These are phyloP conservation scores for Tyto alba DNA, from an alignment of 2,113 vertebrate species.

Conservation along the genomic window DNA sequence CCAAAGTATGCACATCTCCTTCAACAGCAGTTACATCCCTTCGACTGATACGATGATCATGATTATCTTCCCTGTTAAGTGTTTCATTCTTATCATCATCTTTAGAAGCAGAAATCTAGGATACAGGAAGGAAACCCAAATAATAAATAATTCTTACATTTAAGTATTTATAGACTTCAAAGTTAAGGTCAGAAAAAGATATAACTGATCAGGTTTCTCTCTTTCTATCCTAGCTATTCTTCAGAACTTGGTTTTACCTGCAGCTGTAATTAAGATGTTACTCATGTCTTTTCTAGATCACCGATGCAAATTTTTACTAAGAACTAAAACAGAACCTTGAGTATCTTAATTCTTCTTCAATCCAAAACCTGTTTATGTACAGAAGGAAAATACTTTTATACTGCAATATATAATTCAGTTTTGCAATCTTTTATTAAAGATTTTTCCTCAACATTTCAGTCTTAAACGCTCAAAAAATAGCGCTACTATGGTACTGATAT, in stretches of 20 bases:
- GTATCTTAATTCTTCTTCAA: neutral
- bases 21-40: constrained; percentile 73
- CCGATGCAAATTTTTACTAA: neutral
- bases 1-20: constrained; percentile 81
- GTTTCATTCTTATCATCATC: constrained; percentile 76
- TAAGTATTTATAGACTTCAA: neutral
- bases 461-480: neutral
- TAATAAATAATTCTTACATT: neutral
- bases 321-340: neutral
- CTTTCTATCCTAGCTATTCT: neutral
- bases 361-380: neutral
- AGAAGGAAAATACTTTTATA: neutral
- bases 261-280: neutral
- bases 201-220: neutral
- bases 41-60: constrained; percentile 68
- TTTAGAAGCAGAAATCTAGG: constrained; percentile 63
- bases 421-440: neutral
- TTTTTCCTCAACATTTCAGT: neutral
- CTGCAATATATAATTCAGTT: neutral
- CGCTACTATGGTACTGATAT: neutral
- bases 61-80: constrained; percentile 59
- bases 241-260: neutral
- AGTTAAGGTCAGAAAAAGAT: neutral
- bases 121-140: neutral
- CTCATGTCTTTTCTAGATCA: neutral